Evolutionary conservation across 1,140 invertebrate species (phyloP), one percentile per base, ranked within the genome.

Genomic region (Aphidius ervi): DNA sequence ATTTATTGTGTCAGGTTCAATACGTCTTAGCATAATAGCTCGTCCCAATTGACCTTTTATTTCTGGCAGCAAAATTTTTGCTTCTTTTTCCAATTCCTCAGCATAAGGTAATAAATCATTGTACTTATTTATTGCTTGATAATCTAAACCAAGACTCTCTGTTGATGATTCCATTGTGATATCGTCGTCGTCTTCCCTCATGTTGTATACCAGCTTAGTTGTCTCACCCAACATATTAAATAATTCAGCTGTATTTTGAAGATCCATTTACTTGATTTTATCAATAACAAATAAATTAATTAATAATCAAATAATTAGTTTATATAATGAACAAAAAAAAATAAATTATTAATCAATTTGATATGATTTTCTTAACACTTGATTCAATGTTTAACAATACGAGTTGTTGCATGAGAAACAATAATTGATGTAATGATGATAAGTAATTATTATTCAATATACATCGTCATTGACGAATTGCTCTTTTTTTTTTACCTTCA

Each of bases 11-110:
- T 83, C 87, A 54, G 88, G 87, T 70, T 84, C 81, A 69, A 89
- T 81, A 77, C 90, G 88, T 20, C 85, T 77, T 37, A 88, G 74
- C 75, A 89, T 81, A 45, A 90, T 80, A 54, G 86, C 81, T 67
- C 83, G 84, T 39, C 82, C 84, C 40, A 91, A 74, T 77, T 90
- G 88, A 55, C 76, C 84, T 75, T 90, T 90, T 46, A 90, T 88
- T 58, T 87, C 81, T 8, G 75, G 64, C 53, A 89, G 81, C 47
- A 86, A 79, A 60, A 66, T 70, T 46, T 73, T 71, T 2, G 88
- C 85, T 75, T 91, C 88, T 16, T 80, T 77, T 59, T 89, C 86
- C 46, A 91, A 68, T 65, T 86, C 72, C 20, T 82, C 79, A 5
- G 82, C 82, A 76, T 90, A 90, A 8, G 88, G 87, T 45, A 91